Percentiles rank a stretch among this genome's conserved stretches.
Conservation (phyloP, 2,797 vertebrate species). For the Carduelis carduelis region DNA sequence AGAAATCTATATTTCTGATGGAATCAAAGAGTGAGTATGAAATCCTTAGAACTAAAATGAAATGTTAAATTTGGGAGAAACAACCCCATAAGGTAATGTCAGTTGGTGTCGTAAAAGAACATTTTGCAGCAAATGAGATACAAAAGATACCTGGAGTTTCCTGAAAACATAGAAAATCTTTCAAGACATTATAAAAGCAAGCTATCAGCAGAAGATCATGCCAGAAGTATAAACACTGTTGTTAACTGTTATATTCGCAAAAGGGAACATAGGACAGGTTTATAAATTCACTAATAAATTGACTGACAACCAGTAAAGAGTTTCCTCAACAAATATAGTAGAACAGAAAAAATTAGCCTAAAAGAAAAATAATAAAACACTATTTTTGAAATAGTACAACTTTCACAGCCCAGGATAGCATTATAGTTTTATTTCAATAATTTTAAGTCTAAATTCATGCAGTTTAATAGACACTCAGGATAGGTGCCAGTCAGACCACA, state of each 20-base stretch:
- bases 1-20: background rate
- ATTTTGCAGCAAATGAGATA: background rate
- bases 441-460: background rate
- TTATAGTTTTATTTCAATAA: background rate
- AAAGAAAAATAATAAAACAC: background rate
- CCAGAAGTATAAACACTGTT: background rate
- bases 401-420: background rate
- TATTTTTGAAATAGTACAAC: background rate
- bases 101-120: background rate
- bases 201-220: background rate
- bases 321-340: background rate
- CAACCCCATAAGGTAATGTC: background rate
- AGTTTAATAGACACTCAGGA: background rate
- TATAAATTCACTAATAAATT: background rate
- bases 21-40: background rate
- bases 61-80: accelerated
- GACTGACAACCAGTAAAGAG: background rate
- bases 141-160: background rate
- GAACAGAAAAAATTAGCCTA: background rate
- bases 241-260: background rate
- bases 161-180: background rate
- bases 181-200: background rate
- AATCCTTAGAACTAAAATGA: background rate
- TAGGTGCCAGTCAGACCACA: background rate
- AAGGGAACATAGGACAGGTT: background rate